Percentiles rank a stretch among this genome's conserved stretches.
phyloP scores from a whole-genome alignment of 2,888 invertebrate genomes.

The Acrobasis repandana region DNA sequence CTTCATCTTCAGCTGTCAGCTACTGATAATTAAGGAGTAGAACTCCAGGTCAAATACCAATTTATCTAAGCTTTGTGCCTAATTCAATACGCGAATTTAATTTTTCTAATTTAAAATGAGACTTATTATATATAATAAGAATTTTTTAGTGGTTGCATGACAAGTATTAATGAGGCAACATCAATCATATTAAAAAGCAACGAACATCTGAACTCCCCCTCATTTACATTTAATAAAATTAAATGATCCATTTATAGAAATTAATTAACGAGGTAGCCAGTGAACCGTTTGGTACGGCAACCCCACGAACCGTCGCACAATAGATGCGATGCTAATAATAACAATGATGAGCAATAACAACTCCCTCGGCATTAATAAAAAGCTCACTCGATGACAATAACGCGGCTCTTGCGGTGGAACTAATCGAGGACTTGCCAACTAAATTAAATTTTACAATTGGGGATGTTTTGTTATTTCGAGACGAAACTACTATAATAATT shows the following conservation, averaged over 20 bases:
- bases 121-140: too few relatives aligned
- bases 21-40: conserved; percentile 72
- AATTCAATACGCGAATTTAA: not conserved
- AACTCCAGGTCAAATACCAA: conserved; percentile 58
- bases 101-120: not conserved
- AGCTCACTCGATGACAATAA: conserved; percentile 76
- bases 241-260: conserved; percentile 82
- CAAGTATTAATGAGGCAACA: conserved; percentile 41
- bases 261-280: conserved; percentile 79
- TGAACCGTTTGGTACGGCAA: conserved; percentile 70
- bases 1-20: conserved; percentile 76
- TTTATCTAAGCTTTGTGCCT: conserved; percentile 43
- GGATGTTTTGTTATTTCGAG: conserved; percentile 29
- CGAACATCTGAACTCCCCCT: conserved; percentile 66
- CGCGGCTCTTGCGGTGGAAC: conserved; percentile 66
- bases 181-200: conserved; percentile 55
- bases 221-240: conserved; percentile 82
- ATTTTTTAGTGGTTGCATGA: conserved; percentile 7
- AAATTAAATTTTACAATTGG: conserved; percentile 60
- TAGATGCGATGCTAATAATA: conserved; percentile 59
- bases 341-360: conserved; percentile 68
- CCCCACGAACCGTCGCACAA: conserved; percentile 46
- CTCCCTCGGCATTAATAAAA: conserved; percentile 79
- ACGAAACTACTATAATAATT: conserved; percentile 8
- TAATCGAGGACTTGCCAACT: conserved; percentile 69